A percentile compares a stretch with the other conserved stretches of the same genome.
phyloP scores from a whole-genome alignment of 2,797 vertebrate genomes.

The Natrix natrix region DNA sequence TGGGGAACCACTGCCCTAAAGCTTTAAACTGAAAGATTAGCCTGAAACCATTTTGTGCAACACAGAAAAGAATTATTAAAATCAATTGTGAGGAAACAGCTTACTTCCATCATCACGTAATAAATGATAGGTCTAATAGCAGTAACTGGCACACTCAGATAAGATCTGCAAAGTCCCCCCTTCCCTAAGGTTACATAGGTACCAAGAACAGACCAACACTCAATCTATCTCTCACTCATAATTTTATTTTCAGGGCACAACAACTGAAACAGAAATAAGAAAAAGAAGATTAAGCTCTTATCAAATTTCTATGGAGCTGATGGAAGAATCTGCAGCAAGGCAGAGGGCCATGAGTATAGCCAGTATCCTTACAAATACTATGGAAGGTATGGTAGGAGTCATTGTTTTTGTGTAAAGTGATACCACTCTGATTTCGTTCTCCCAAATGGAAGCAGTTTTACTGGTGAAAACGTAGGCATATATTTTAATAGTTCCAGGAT shows the following conservation, averaged over 20 bases:
- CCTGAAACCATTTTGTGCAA: neutral
- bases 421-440: neutral
- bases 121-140: neutral
- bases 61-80: neutral
- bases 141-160: neutral
- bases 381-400: slow-evolving; percentile 82
- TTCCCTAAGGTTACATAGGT: neutral
- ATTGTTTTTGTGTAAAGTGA: neutral
- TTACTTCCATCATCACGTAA: neutral
- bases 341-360: slow-evolving; percentile 88
- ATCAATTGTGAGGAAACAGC: neutral
- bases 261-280: slow-evolving; percentile 84
- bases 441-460: neutral
- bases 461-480: neutral
- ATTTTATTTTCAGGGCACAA: slow-evolving; percentile 83
- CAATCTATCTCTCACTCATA: neutral
- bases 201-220: neutral
- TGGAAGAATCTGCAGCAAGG: slow-evolving; percentile 81
- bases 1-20: no score
- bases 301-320: slow-evolving; percentile 82
- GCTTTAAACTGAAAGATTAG: slow-evolving; percentile 34
- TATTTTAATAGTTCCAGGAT: slow-evolving; percentile 13
- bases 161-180: neutral
- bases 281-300: slow-evolving; percentile 85
- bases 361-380: slow-evolving; percentile 92